Conservation (phyloP, 2,888 invertebrate genomes). For the Eilema sororculum region DNA sequence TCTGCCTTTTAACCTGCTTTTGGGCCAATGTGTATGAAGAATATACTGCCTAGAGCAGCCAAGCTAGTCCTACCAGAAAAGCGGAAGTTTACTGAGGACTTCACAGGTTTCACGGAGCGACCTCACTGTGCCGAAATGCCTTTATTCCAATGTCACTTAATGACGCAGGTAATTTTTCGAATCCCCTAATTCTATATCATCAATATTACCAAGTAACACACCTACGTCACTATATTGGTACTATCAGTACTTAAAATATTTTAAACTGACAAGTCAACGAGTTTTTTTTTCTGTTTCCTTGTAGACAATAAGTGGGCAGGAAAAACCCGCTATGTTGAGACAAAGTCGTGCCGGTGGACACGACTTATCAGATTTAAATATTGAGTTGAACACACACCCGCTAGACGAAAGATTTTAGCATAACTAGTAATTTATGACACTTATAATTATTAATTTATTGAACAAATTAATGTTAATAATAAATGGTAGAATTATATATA, state of each 20-base stretch:
- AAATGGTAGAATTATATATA: too few relatives aligned
- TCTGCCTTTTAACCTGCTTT: too few relatives aligned
- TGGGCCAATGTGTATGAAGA: too few relatives aligned
- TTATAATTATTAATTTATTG: too few relatives aligned
- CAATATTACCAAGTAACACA: neutral
- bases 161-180: neutral
- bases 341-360: neutral
- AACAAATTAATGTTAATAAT: too few relatives aligned
- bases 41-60: too few relatives aligned
- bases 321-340: constrained; percentile 7
- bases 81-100: too few relatives aligned
- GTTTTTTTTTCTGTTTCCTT: constrained; percentile 10
- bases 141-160: too few relatives aligned
- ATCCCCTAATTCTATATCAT: neutral
- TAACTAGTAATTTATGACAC: too few relatives aligned
- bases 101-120: too few relatives aligned
- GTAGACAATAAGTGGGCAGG: constrained; percentile 6
- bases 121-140: too few relatives aligned
- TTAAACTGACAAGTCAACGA: neutral
- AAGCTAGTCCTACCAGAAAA: too few relatives aligned
- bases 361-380: neutral
- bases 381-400: neutral
- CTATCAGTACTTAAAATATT: neutral
- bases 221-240: neutral
- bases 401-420: neutral